Base-by-base conservation (phyloP, 2,888 invertebrate genomes). In the Parnassius glacialis region DNA sequence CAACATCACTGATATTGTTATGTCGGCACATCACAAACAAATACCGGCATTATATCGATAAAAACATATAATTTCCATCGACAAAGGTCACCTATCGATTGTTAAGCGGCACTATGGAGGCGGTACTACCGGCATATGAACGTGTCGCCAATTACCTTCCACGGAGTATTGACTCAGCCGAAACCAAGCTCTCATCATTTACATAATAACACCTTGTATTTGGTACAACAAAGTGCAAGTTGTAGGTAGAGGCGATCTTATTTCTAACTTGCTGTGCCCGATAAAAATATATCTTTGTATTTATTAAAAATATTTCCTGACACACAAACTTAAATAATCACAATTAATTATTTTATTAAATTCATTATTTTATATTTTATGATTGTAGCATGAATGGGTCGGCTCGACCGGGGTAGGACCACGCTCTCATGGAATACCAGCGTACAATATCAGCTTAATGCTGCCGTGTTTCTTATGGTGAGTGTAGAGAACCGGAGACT, bases 161-260 rank as follows among this genome's bases (percentile, higher is more conserved):
- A 75, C 72, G 72, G 70, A 74, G 83, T 90, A 89, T 90, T 90
- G 90, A 90, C 89, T 90, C 85, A 87, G 86, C 83, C 88, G 84
- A 86, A 88, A 86, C 87, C 79, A 77, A 77, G 84, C 88, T 89
- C 90, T 84, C 90, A 90, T 89, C 85, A 90, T 90, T 91, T 90
- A 85, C 90, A 91, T 91, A 90, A 91, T 90, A 88, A 90, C 87
- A 90, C 87, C 89, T 89, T 88, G 83, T 84, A 74, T 73, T 73
- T 65, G 65, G 68, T 65, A 63, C 44, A 43, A 13, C 9, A 41
- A 65, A 78, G 74, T 62, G 2, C 51, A 74, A 81, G 73, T 65
- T n/a, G 71, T 51, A 65, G 65, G 71, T 47, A 58, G 9, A 1
- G 62, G 70, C 72, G 72, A 41, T 13, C 47, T 11, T 16, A 54